Base-by-base conservation (phyloP, 2,888 invertebrate genomes). In the Caprella mutica region DNA sequence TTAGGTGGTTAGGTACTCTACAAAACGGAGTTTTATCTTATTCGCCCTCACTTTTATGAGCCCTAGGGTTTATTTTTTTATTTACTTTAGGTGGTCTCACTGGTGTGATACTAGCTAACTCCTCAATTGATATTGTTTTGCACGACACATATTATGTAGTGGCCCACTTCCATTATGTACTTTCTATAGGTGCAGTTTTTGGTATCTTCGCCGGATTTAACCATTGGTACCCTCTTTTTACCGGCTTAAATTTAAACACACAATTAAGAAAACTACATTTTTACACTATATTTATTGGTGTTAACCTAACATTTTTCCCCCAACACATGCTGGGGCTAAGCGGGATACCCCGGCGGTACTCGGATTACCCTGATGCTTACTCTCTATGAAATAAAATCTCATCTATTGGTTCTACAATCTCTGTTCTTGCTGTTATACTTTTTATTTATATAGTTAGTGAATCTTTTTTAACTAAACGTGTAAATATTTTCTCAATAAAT, bases 101-200 rank as follows among this genome's bases (percentile, higher is more conserved):
- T 14, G 71, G 71, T 39, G 67, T 73, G 38, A 67, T 84, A 67
- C 72, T 83, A 74, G 80, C 84, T 59, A 85, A 85, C 70, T 83
- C 84, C 27, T 84, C 83, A 14, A 76, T 86, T 75, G 86, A 86
- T 77, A 81, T 85, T 73, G 76, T 81, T 60, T 65, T 86, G 12
- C 85, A 86, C 75, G 86, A 86, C 70, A 85, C 85, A n/a, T 86
- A 86, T 71, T 87, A 86, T 78, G 85, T 86, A 52, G 85, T 86
- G 33, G 85, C 83, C 4, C 85, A 86, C 72, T 87, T 86, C 69
- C 85, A 86, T 71, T 86, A 86, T 78, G 85, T 86, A 1, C 68
- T 86, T 69, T 84, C 83, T 3, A 84, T 86, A 75, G 85, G 84
- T 66, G 84, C 85, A 3, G 83, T 86, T 68, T 86, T 85, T 77